Base-by-base conservation (phyloP, 1,140 invertebrate genomes). In the Apolygus lucorum region DNA sequence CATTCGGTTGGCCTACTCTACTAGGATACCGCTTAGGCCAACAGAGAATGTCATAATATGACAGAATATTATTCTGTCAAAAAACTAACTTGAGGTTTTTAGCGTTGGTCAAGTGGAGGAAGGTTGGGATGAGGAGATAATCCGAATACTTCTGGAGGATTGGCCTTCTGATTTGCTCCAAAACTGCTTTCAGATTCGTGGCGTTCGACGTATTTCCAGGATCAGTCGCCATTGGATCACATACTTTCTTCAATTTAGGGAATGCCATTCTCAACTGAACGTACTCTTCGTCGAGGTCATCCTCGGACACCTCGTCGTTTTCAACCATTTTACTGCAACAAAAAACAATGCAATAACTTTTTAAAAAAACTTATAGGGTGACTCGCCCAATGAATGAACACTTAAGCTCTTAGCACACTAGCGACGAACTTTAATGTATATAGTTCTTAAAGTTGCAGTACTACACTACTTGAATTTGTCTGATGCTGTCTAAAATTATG, bases 121-220 rank as follows among this genome's bases (percentile, higher is more conserved):
- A 59, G 22, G 22, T 59, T 22, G 54, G 54, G 4, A 59, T 59
- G 8, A 59, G 22, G 4, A 24, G 22, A 22, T 59, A 59, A 13
- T 59, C 54, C 2, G 54, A 59, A 59, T 59, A 59, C 22, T 24
- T 59, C 22, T 59, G 13, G 22, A 59, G 54, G 22, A 59, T 59
- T 13, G 11, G 13, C 2, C 8, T 13, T 17, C 22, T 4, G 4
- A 59, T 22, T 13, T 13, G 8, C 13, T 14, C 22, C 54, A 59
- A 59, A 59, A 22, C 54, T 17, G 8, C 54, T 59, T 59, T 59
- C 54, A 59, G 22, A 59, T 59, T 59, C 2, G 4, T 22, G 22
- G 54, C 54, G 22, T 59, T 59, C 22, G 11, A 14, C 4, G 22
- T 14, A 17, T 24, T 24, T 59, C 13, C 4, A 13, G 54, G 54